A percentile compares a stretch with the other conserved stretches of the same genome.
Conservation (phyloP, 2,888 invertebrate species). For the Arctia plantaginis region DNA sequence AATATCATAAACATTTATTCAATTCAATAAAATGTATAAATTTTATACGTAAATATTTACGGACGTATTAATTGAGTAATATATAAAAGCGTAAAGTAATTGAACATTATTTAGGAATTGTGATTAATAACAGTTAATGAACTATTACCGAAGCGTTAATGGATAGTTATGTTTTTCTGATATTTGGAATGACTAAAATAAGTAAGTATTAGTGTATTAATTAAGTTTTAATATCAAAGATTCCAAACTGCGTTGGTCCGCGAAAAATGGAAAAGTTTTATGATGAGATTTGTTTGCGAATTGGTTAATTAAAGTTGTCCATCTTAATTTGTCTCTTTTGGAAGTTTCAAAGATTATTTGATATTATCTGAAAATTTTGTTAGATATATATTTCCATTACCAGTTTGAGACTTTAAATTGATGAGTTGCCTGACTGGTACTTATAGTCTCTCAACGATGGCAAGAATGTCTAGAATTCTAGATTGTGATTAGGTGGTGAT, state of each 20-base stretch:
- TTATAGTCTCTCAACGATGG: not conserved
- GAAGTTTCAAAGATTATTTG: constrained; percentile 22
- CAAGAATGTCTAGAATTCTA: not conserved
- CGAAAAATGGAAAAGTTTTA: constrained; percentile 38
- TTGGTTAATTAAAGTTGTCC: constrained; percentile 43
- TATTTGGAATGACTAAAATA: constrained; percentile 80
- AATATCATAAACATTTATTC: constrained; percentile 58
- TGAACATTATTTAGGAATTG: constrained; percentile 41
- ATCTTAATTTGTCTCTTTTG: constrained; percentile 30
- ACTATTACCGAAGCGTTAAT: constrained; percentile 59
- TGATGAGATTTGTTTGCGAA: constrained; percentile 47
- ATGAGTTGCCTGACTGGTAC: not conserved
- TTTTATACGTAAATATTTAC: too few species aligned
- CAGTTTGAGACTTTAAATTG: not conserved
- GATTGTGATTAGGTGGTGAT: not conserved
- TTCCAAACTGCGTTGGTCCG: constrained; percentile 29
- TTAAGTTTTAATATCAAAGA: constrained; percentile 16
- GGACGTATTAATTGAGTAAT: constrained; percentile 57
- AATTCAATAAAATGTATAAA: constrained; percentile 66
- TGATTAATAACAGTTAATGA: constrained; percentile 54
- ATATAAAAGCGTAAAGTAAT: constrained; percentile 56
- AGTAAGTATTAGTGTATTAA: constrained; percentile 66
- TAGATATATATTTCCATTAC: not conserved
- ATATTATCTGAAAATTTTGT: constrained; percentile 1
- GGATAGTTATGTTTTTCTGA: constrained; percentile 70